Evolutionary conservation across 2,888 invertebrate species (phyloP).

Genomic region (Hetaerina titia): DNA sequence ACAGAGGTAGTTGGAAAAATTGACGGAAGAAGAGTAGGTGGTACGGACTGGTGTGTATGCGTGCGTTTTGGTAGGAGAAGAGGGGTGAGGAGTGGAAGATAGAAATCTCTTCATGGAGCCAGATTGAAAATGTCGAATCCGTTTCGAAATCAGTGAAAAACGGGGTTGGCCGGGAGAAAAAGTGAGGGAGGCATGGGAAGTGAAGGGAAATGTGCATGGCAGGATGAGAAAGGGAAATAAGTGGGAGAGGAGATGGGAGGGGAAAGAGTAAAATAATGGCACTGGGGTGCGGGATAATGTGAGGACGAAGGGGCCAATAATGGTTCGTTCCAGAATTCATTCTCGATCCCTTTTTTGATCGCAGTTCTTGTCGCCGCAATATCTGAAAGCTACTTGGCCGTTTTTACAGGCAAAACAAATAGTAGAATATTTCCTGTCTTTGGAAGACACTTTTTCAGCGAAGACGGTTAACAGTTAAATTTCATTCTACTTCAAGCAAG

Average conservation of each 20-base stretch:
- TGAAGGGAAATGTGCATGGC: neutral
- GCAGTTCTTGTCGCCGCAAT: neutral
- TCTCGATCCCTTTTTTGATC: neutral
- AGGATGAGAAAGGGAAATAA: conserved; percentile 5
- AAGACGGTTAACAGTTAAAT: too few species aligned
- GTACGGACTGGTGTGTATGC: too few species aligned
- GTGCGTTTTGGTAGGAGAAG: neutral
- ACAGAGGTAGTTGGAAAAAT: too few species aligned
- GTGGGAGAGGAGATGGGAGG: neutral
- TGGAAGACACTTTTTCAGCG: too few species aligned
- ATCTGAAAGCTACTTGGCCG: neutral
- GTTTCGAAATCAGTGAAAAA: conserved; percentile 36
- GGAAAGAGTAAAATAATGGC: neutral
- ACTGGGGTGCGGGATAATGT: neutral
- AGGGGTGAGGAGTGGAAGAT: neutral
- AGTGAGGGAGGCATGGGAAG: neutral
- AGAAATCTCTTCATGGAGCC: neutral
- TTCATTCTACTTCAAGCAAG: too few species aligned
- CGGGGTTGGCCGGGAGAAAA: too few species aligned
- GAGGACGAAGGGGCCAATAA: neutral
- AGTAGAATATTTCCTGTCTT: too few species aligned
- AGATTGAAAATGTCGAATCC: conserved; percentile 36
- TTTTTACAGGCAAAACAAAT: too few species aligned
- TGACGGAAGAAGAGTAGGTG: too few species aligned
- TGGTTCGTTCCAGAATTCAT: neutral